phyloP scores from a whole-genome alignment of 2,888 invertebrate species.

The Standfussiana lucernea region DNA sequence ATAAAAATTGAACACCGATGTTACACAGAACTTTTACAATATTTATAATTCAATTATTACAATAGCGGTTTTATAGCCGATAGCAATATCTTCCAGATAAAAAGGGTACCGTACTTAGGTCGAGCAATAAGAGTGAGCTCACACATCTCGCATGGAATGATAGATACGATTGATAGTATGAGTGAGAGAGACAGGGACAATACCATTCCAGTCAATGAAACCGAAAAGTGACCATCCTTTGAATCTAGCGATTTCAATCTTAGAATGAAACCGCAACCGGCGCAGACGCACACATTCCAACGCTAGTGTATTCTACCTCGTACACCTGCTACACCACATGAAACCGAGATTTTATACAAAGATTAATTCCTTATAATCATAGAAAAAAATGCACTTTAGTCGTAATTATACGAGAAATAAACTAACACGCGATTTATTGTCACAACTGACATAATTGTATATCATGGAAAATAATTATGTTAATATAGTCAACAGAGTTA shows the following conservation, averaged over 20 bases:
- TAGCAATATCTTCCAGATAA: too few relatives aligned
- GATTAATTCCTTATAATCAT: slow-evolving; percentile 13
- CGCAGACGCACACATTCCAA: slow-evolving; percentile 8
- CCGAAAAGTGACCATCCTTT: background rate
- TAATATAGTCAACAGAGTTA: background rate
- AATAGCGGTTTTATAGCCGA: too few relatives aligned
- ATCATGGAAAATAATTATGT: slow-evolving; percentile 11
- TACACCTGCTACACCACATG: slow-evolving; percentile 7
- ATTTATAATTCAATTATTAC: too few relatives aligned
- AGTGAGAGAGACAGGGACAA: too few relatives aligned
- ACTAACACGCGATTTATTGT: slow-evolving; percentile 16
- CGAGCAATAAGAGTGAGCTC: too few relatives aligned
- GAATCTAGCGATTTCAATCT: background rate
- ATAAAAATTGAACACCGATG: too few relatives aligned
- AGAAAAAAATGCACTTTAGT: slow-evolving; percentile 12
- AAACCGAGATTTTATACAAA: slow-evolving; percentile 9
- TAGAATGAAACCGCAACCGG: background rate
- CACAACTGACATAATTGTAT: background rate
- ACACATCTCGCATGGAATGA: too few relatives aligned
- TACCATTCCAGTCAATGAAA: too few relatives aligned
- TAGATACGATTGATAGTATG: too few relatives aligned
- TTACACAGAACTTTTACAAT: too few relatives aligned
- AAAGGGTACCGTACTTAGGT: too few relatives aligned
- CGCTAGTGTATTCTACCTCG: slow-evolving; percentile 14
- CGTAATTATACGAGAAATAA: slow-evolving; percentile 32